Evolutionary conservation across 2,888 invertebrate genomes (phyloP).

Genomic region (Eupithecia vulgata): DNA sequence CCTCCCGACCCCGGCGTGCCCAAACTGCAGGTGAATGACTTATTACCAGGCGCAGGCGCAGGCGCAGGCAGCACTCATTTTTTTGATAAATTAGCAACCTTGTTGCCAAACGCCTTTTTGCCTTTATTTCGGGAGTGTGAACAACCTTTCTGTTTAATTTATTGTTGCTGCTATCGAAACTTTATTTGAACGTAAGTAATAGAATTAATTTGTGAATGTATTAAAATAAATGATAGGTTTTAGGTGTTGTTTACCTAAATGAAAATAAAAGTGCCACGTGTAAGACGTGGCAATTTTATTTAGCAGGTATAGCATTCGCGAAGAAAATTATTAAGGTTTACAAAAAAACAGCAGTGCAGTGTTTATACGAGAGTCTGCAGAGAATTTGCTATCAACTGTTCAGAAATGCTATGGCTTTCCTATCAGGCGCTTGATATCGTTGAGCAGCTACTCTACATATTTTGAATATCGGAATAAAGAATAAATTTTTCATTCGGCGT

Average conservation of each 20-base stretch:
- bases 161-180: neutral
- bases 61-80: conserved; percentile 30
- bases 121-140: conserved; percentile 21
- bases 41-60: conserved; percentile 31
- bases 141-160: conserved; percentile 21
- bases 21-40: conserved; percentile 38
- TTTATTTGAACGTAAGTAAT: neutral
- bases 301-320: too few relatives aligned
- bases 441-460: too few relatives aligned
- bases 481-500: too few relatives aligned
- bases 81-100: conserved; percentile 41
- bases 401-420: neutral
- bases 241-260: neutral
- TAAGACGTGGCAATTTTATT: too few relatives aligned
- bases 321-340: too few relatives aligned
- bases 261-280: too few relatives aligned
- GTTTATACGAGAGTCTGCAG: neutral
- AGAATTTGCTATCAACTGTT: neutral
- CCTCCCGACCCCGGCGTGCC: neutral
- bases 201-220: neutral
- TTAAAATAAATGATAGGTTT: neutral
- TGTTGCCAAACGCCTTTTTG: conserved; percentile 25
- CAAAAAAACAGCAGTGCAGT: neutral
- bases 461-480: too few relatives aligned
- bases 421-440: neutral